These are phyloP conservation scores for Anolis carolinensis DNA, from an alignment of 2,113 vertebrate genomes.

Conservation along the genomic window DNA sequence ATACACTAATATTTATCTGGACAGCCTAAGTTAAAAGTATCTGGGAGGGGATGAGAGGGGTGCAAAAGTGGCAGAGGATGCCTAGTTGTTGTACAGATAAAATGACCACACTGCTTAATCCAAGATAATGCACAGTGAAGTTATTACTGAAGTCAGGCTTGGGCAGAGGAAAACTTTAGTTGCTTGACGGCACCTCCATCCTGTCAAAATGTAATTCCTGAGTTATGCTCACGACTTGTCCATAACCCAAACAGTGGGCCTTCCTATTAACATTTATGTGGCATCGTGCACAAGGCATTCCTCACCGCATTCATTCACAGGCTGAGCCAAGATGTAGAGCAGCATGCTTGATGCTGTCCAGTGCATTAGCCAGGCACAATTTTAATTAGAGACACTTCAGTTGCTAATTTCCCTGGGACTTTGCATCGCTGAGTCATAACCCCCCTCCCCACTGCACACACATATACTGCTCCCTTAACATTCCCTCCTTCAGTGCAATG, in stretches of 20 bases:
- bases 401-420: constrained; percentile 4
- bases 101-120: background rate
- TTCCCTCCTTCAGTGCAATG: background rate
- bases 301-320: background rate
- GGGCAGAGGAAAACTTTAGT: background rate
- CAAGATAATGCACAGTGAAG: background rate
- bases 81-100: too few species aligned
- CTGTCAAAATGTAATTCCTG: background rate
- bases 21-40: background rate
- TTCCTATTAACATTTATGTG: background rate
- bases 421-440: background rate
- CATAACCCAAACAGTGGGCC: background rate
- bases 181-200: background rate
- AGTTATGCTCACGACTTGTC: background rate
- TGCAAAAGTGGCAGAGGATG: background rate
- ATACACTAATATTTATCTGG: background rate
- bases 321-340: background rate
- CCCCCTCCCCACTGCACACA: background rate
- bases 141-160: background rate
- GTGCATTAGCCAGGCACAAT: background rate
- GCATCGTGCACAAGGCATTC: background rate
- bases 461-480: background rate
- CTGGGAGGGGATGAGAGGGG: background rate
- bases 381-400: constrained; percentile 2
- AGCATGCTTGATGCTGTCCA: background rate